These are phyloP conservation scores for Enteromius argenteus DNA, from an alignment of 2,797 vertebrate species.

Conservation along the genomic window DNA sequence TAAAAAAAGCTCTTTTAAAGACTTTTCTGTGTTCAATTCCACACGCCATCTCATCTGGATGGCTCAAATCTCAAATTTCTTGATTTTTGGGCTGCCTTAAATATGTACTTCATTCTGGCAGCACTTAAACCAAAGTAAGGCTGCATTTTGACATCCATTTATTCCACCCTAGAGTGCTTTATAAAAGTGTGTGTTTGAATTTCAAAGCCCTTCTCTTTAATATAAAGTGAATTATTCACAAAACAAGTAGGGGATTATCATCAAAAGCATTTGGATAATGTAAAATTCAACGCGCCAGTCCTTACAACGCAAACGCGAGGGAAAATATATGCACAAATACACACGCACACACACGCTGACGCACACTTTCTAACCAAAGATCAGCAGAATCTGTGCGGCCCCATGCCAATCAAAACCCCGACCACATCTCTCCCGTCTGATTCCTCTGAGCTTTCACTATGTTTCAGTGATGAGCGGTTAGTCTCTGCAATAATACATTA, in stretches of 20 bases:
- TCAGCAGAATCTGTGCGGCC: constrained; percentile 40
- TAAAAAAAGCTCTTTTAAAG: not conserved
- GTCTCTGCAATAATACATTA: constrained; percentile 70
- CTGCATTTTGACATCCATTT: constrained; percentile 35
- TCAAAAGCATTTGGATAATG: constrained; percentile 52
- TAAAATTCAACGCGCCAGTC: constrained; percentile 50
- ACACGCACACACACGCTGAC: constrained; percentile 2
- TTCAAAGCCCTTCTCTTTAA: constrained; percentile 52
- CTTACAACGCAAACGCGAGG: constrained; percentile 21
- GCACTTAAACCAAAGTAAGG: constrained; percentile 22
- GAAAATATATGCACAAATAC: constrained; percentile 31
- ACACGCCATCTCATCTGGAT: not conserved
- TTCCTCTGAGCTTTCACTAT: constrained; percentile 50
- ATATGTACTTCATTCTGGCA: constrained; percentile 18
- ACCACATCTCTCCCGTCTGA: constrained; percentile 52
- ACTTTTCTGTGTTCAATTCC: not conserved
- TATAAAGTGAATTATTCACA: constrained; percentile 60
- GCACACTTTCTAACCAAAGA: constrained; percentile 14
- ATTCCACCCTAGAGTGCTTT: constrained; percentile 41
- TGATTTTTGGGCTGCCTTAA: not conserved
- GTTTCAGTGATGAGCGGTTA: constrained; percentile 63
- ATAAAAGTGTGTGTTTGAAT: constrained; percentile 48
- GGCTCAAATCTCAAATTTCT: not conserved
- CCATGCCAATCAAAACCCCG: constrained; percentile 57
- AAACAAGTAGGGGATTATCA: constrained; percentile 54